Evolutionary conservation across 2,113 vertebrate species (phyloP), one percentile per base, ranked within the genome.

Genomic region (Lathamus discolor): DNA sequence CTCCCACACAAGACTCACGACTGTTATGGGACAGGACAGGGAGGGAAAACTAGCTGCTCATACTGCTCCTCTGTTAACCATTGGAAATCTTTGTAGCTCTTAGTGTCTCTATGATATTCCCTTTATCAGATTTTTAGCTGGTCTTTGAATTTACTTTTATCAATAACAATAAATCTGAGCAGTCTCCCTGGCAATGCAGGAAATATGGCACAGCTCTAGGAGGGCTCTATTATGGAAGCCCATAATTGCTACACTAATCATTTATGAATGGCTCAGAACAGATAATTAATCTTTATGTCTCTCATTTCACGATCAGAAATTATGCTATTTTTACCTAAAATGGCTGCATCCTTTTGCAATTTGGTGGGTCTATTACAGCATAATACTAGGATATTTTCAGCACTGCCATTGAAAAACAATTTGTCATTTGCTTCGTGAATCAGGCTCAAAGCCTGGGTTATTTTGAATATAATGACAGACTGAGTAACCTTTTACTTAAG

Each of bases 201-300:
- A 94, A 82, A 91, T 90, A 86, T 51, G 87, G 85, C 86, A 86
- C 73, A 68, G 57, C 74, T 88, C 83, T 94, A 62, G 79, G 81
- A 95, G 74, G 86, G 82, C 61, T 90, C 95, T 87, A 95, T 89
- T 90, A 86, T 88, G 63, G 89, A 89, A 77, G 83, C 69, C 86
- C 92, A 43, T 95, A 96, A 89, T 82, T 91, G 91, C 64, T 83
- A 46, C 67, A 83, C 78, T 92, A 88, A 90, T 91, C 92, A 95
- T 95, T 91, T 96, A 90, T 92, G 92, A 97, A 96, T 88, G 90
- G 86, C 97, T 92, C 68, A 93, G 84, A 92, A 95, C 83, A 96
- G 95, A 94, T 96, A 80, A 83, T 94, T 94, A 91, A 96, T 96
- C 94, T 96, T 96, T 95, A 96, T 96, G 95, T 96, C 75, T 96